Conservation (phyloP, 2,797 vertebrate species). For the Odontamblyopus lacepedii region DNA sequence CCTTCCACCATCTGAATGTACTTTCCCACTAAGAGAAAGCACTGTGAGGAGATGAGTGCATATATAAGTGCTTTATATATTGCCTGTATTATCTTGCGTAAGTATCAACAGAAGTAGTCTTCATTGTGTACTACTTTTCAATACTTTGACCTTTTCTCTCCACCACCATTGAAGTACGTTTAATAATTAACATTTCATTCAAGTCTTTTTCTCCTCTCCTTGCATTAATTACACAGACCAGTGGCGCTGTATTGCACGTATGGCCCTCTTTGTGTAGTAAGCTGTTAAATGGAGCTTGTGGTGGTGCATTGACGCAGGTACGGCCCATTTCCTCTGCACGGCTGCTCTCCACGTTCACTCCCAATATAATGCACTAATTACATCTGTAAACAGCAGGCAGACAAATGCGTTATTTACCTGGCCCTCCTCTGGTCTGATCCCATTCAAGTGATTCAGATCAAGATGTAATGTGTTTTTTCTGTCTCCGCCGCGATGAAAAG, state of each 20-base stretch:
- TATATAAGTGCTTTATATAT: no score
- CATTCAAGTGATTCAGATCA: constrained; percentile 28
- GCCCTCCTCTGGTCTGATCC: constrained; percentile 28
- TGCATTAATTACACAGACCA: constrained; percentile 42
- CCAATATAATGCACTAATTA: constrained; percentile 73
- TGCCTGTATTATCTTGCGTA: no score
- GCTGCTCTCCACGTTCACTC: constrained; percentile 61
- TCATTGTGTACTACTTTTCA: constrained; percentile 4
- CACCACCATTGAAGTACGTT: constrained; percentile 19
- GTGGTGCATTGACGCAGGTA: constrained; percentile 53
- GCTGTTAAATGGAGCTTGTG: constrained; percentile 52
- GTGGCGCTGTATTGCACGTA: constrained; percentile 36
- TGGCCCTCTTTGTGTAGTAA: constrained; percentile 26
- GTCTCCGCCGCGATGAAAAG: constrained; percentile 38
- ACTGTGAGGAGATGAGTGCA: no score
- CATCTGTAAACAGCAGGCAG: constrained; percentile 58
- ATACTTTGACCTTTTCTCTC: neutral
- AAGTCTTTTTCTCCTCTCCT: constrained; percentile 32
- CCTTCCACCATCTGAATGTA: no score
- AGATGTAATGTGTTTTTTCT: constrained; percentile 57
- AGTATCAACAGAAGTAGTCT: neutral
- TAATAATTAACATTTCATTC: constrained; percentile 30
- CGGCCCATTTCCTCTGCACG: constrained; percentile 63
- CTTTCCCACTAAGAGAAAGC: no score
- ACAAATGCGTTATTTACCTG: constrained; percentile 60